These are phyloP conservation scores for Atherix ibis DNA, from an alignment of 2,888 invertebrate genomes.

Conservation along the genomic window DNA sequence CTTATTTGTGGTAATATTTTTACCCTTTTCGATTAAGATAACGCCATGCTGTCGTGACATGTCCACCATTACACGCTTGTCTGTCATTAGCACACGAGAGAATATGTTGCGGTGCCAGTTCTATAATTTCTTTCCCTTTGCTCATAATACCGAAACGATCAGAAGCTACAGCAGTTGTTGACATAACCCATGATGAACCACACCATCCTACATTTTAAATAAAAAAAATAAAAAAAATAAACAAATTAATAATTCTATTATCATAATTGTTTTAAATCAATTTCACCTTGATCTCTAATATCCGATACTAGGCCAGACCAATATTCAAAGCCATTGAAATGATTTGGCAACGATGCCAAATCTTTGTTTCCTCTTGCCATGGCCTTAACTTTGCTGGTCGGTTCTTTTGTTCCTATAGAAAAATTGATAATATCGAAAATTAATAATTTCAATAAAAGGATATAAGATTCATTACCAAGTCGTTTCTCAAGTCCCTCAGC, in stretches of 20 bases:
- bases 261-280: conserved; percentile 1
- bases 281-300: conserved; percentile 55
- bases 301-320: conserved; percentile 63
- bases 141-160: conserved; percentile 76
- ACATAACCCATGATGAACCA: conserved; percentile 87
- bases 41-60: conserved; percentile 84
- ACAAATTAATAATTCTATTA: background rate
- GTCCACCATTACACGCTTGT: conserved; percentile 78
- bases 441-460: too few relatives aligned
- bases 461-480: conserved; percentile 42
- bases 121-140: conserved; percentile 54
- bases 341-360: conserved; percentile 37
- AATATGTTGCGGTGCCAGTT: conserved; percentile 70
- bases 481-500: conserved; percentile 61
- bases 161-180: conserved; percentile 64
- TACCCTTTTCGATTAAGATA: conserved; percentile 66
- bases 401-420: conserved; percentile 25
- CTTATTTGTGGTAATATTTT: too few relatives aligned
- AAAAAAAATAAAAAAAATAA: background rate
- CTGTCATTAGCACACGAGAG: conserved; percentile 67
- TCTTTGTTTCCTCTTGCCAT: conserved; percentile 26
- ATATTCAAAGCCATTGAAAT: conserved; percentile 58
- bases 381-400: conserved; percentile 26
- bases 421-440: too few relatives aligned
- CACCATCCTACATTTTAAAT: conserved; percentile 44